These are phyloP conservation scores for Vanacampus margaritifer DNA, from an alignment of 2,113 vertebrate genomes.

Conservation along the genomic window DNA sequence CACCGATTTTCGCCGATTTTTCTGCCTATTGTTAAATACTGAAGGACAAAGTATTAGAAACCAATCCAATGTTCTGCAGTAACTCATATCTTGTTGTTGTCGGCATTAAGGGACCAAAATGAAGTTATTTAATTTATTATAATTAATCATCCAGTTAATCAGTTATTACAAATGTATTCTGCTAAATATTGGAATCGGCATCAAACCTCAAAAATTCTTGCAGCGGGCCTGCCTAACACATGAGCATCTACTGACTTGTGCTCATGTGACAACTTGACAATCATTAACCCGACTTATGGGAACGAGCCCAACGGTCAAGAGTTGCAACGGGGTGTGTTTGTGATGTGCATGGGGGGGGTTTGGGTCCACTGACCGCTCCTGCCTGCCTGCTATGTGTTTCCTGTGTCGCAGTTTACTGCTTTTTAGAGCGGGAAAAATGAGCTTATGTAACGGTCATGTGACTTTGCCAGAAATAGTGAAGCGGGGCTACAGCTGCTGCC, in stretches of 20 bases:
- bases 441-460: conserved; percentile 84
- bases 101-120: no score
- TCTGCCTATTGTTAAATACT: no score
- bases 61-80: no score
- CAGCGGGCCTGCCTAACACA: background rate
- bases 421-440: conserved; percentile 84
- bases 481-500: conserved; percentile 78
- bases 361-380: background rate
- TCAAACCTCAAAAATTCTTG: background rate
- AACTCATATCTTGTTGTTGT: no score
- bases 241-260: background rate
- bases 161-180: no score
- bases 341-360: background rate
- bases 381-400: conserved; percentile 63
- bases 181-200: no score
- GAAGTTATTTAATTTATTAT: no score
- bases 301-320: background rate
- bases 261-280: background rate
- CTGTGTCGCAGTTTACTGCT: conserved; percentile 81
- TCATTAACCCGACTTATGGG: background rate
- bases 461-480: conserved; percentile 80
- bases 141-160: no score
- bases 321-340: background rate
- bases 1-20: no score
- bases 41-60: no score